A percentile compares a stretch with the other conserved stretches of the same genome.
Conservation (phyloP, 2,888 invertebrate species). For the Zygaena filipendulae region DNA sequence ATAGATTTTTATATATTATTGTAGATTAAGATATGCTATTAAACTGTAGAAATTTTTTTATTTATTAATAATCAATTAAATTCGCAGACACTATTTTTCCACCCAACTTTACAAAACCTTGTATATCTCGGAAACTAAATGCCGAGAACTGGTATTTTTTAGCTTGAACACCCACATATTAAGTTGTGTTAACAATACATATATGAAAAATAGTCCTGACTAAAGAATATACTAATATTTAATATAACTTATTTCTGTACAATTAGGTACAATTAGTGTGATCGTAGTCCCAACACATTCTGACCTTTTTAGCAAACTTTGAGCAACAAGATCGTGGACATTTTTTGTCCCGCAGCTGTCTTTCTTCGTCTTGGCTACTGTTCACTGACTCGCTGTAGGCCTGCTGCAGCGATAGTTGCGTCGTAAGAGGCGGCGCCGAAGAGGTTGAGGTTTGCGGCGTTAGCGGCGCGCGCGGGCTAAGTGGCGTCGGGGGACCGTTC, state of each 20-base stretch:
- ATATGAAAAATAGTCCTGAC: conserved; percentile 3
- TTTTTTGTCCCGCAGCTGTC: conserved; percentile 50
- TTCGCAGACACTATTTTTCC: no score
- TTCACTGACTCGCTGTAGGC: conserved; percentile 63
- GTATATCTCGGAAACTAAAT: no score
- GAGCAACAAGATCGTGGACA: conserved; percentile 85
- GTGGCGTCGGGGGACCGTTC: conserved; percentile 58
- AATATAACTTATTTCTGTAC: conserved; percentile 5
- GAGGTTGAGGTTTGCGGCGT: conserved; percentile 58
- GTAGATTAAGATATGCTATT: no score
- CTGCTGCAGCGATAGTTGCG: conserved; percentile 59
- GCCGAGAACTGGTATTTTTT: no score
- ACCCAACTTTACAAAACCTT: no score
- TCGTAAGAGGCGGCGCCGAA: conserved; percentile 56
- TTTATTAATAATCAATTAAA: no score
- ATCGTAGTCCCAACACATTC: no score
- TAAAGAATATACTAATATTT: conserved; percentile 1
- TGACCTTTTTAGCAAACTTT: conserved; percentile 86
- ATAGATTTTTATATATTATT: no score
- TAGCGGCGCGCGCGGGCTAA: conserved; percentile 52
- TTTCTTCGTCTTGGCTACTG: conserved; percentile 73
- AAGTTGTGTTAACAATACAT: no score
- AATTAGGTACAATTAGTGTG: no score
- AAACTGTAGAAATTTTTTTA: no score
- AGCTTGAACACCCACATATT: no score